Conservation (phyloP, 2,888 invertebrate species). For the Steinernema carpocapsae region DNA sequence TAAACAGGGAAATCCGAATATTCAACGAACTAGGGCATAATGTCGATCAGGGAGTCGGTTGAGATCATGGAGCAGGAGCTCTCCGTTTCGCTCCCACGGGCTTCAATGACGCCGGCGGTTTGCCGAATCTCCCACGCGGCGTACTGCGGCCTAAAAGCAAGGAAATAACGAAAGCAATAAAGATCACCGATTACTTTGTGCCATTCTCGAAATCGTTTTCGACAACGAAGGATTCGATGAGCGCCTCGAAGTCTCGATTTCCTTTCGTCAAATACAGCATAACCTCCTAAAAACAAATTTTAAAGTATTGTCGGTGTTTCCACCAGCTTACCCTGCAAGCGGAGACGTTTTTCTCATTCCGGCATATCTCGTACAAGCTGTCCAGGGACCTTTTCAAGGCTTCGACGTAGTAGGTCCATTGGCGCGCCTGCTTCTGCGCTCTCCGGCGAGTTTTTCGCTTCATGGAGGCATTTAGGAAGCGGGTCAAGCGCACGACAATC, state of each 20-base stretch:
- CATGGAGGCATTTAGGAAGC: conserved; percentile 20
- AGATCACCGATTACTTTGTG: conserved; percentile 56
- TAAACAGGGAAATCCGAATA: not conserved
- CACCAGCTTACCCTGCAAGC: conserved; percentile 31
- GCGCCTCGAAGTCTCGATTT: conserved; percentile 87
- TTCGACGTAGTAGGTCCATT: conserved; percentile 93
- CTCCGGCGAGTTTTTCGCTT: conserved; percentile 17
- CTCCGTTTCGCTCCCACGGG: conserved; percentile 18
- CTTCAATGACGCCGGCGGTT: conserved; percentile 22
- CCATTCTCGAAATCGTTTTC: conserved; percentile 93
- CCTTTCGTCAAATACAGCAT: conserved; percentile 92
- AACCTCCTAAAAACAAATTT: conserved; percentile 77
- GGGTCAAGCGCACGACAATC: no score
- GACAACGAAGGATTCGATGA: conserved; percentile 89
- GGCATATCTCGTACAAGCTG: conserved; percentile 93
- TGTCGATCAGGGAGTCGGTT: conserved; percentile 23
- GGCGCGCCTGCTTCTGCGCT: conserved; percentile 75
- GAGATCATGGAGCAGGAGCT: conserved; percentile 31
- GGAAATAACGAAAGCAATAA: not conserved
- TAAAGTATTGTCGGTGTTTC: not conserved
- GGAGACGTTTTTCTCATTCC: conserved; percentile 82
- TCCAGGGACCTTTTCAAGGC: conserved; percentile 90
- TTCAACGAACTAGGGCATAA: conserved; percentile 9
- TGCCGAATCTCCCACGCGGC: conserved; percentile 86
- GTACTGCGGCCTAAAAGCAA: conserved; percentile 77